A percentile compares a stretch with the other conserved stretches of the same genome.
These are phyloP conservation scores for Nycticebus coucang DNA, from an alignment of 2,113 vertebrate genomes.

Conservation along the genomic window DNA sequence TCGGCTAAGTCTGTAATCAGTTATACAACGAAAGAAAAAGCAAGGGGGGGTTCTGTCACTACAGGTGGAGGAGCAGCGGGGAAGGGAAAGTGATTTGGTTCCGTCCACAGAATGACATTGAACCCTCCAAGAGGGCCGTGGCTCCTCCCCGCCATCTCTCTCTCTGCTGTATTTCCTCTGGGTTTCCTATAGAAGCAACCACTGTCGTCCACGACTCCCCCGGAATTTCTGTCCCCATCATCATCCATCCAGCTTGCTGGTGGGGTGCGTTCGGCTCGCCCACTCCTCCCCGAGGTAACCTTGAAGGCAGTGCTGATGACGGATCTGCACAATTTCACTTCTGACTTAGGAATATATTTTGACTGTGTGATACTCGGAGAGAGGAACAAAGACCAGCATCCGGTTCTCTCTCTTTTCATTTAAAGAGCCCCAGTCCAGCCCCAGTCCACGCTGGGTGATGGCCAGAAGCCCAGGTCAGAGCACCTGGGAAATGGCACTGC, in stretches of 20 bases:
- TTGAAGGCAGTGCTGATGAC: conserved; percentile 58
- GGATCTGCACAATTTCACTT: conserved; percentile 62
- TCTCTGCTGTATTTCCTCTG: neutral
- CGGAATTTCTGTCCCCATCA: conserved; percentile 46
- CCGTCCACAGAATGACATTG: conserved; percentile 48
- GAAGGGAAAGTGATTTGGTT: conserved; percentile 41
- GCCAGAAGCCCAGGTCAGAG: neutral
- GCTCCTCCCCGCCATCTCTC: neutral
- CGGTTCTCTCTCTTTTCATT: neutral
- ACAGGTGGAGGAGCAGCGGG: neutral
- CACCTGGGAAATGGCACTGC: neutral
- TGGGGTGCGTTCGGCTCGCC: neutral
- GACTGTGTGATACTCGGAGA: neutral
- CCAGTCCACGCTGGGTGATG: neutral
- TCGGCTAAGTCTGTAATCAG: conserved; percentile 42
- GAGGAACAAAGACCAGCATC: neutral
- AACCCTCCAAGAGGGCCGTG: conserved; percentile 31
- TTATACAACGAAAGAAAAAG: conserved; percentile 57
- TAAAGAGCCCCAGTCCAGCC: neutral
- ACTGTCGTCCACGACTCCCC: conserved; percentile 51
- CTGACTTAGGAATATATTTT: conserved; percentile 55
- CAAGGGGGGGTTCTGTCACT: no score
- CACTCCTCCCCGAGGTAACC: conserved; percentile 41
- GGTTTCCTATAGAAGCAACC: conserved; percentile 60
- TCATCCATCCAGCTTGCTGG: neutral